Percentiles rank a stretch among this genome's conserved stretches.
Evolutionary conservation across 2,113 vertebrate genomes (phyloP).

Genomic region (Peromyscus californicus): DNA sequence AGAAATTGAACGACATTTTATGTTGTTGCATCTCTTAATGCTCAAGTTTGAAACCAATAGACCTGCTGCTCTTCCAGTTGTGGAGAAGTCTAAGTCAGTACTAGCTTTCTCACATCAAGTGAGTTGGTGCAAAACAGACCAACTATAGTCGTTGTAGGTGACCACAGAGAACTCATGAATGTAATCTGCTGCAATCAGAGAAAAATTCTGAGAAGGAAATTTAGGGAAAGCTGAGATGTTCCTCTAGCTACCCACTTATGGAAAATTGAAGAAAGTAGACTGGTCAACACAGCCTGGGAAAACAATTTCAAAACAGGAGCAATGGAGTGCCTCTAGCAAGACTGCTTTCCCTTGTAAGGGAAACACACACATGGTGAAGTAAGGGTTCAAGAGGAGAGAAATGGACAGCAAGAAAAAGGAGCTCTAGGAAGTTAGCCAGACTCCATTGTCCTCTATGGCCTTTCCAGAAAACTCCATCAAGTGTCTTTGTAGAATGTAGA

Average conservation of each 20-base stretch:
- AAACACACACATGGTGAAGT: accelerated
- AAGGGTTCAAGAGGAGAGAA: not conserved
- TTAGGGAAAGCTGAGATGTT: not conserved
- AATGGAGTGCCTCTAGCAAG: accelerated
- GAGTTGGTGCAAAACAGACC: not conserved
- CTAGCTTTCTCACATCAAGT: not conserved
- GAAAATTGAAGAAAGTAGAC: not conserved
- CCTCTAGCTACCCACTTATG: not conserved
- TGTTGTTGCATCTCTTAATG: not conserved
- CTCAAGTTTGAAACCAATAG: not conserved
- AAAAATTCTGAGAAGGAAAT: not conserved
- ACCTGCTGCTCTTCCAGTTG: not conserved
- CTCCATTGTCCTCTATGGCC: not conserved
- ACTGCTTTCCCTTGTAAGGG: not conserved
- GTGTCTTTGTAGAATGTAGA: not conserved
- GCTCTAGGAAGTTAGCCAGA: accelerated
- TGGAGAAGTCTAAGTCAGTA: not conserved
- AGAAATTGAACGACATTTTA: not conserved
- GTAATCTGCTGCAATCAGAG: not conserved
- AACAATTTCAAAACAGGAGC: not conserved
- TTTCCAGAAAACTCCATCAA: not conserved
- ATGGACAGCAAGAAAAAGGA: not conserved
- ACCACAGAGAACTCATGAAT: not conserved
- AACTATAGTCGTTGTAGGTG: not conserved
- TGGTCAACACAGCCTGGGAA: not conserved